These are phyloP conservation scores for Buathra laborator DNA, from an alignment of 2,888 invertebrate genomes.

Conservation along the genomic window DNA sequence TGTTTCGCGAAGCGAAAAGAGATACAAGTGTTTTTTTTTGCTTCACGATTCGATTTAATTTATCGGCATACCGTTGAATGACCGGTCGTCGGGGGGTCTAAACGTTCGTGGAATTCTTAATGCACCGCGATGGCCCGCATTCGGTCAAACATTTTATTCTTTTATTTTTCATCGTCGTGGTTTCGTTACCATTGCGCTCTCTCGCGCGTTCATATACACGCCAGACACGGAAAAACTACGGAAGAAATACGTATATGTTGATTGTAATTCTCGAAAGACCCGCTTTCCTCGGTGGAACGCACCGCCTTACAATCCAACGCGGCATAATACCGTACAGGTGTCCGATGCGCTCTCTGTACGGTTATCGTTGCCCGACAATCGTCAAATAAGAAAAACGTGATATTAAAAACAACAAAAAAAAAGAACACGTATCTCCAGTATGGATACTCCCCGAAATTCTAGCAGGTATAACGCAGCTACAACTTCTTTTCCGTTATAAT, in stretches of 20 bases:
- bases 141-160: slow-evolving; percentile 43
- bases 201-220: slow-evolving; percentile 8
- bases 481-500: slow-evolving; percentile 38
- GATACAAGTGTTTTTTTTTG: slow-evolving; percentile 30
- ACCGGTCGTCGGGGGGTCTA: slow-evolving; percentile 59
- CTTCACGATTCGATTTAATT: slow-evolving; percentile 50
- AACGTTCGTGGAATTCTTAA: slow-evolving; percentile 78
- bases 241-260: slow-evolving; percentile 61
- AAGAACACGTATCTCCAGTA: background rate
- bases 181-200: slow-evolving; percentile 31
- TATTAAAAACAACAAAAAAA: slow-evolving; percentile 3
- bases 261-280: slow-evolving; percentile 74
- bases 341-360: background rate
- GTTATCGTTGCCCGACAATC: slow-evolving; percentile 5
- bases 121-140: slow-evolving; percentile 69
- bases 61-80: slow-evolving; percentile 77
- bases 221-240: slow-evolving; percentile 30
- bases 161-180: slow-evolving; percentile 20
- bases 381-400: slow-evolving; percentile 36
- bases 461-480: background rate
- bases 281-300: slow-evolving; percentile 53
- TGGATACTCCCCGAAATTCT: slow-evolving; percentile 36
- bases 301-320: slow-evolving; percentile 9
- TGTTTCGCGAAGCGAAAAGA: slow-evolving; percentile 32
- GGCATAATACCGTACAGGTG: background rate